phyloP scores from a whole-genome alignment of 1,140 invertebrate species.

The Camponotus vicinus region DNA sequence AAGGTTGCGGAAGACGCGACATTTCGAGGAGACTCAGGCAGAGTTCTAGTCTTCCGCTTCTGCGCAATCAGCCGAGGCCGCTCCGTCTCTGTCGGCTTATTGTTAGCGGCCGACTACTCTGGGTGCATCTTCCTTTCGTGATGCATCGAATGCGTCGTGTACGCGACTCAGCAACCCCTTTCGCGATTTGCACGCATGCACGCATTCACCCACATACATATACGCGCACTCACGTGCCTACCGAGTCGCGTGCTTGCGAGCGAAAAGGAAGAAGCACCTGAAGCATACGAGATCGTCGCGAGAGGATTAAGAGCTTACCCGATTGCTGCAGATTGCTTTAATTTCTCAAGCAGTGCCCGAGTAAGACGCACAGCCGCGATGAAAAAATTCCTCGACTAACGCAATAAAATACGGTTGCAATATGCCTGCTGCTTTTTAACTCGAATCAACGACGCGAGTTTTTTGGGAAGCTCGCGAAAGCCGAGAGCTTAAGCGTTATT shows the following conservation, averaged over 20 bases:
- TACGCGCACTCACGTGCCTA: background rate
- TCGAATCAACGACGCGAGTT: background rate
- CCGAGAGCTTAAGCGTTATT: background rate
- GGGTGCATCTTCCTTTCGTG: slow-evolving; percentile 65
- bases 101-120: slow-evolving; percentile 68
- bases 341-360: slow-evolving; percentile 55
- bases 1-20: slow-evolving; percentile 51
- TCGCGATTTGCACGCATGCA: slow-evolving; percentile 32
- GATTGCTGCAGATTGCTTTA: slow-evolving; percentile 63
- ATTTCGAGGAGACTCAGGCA: background rate
- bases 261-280: slow-evolving; percentile 47
- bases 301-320: slow-evolving; percentile 65
- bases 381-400: slow-evolving; percentile 40
- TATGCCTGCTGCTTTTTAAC: background rate
- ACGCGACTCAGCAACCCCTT: slow-evolving; percentile 33
- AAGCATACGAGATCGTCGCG: slow-evolving; percentile 53
- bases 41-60: slow-evolving; percentile 68
- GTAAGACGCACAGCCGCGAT: slow-evolving; percentile 18
- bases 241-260: slow-evolving; percentile 32
- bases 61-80: slow-evolving; percentile 72
- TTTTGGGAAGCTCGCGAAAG: background rate
- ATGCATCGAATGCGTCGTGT: slow-evolving; percentile 59
- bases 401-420: background rate
- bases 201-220: background rate
- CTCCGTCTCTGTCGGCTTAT: slow-evolving; percentile 75